A percentile compares a stretch with the other conserved stretches of the same genome.
Conservation (phyloP, 2,113 vertebrate species). For the Pygathrix nemaeus region DNA sequence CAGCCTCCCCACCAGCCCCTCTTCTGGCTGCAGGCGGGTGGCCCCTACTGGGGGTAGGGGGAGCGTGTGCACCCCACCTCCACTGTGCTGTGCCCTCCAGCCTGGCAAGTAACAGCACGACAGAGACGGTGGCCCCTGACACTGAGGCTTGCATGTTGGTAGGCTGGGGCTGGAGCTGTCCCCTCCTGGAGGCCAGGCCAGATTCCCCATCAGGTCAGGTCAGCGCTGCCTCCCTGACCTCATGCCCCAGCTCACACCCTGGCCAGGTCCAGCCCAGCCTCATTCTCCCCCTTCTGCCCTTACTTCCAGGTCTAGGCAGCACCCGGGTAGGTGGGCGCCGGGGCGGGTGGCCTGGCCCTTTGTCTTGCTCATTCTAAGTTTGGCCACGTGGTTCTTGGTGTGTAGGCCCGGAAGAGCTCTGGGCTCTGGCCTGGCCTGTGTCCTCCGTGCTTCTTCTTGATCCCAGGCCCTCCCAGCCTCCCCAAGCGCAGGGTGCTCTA, state of each 20-base stretch:
- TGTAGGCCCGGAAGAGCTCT: background rate
- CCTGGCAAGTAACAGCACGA: background rate
- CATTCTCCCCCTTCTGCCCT: background rate
- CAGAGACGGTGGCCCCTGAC: constrained; percentile 40
- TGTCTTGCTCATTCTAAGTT: constrained; percentile 53
- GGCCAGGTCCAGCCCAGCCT: background rate
- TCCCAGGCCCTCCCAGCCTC: background rate
- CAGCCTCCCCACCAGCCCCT: background rate
- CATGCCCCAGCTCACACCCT: background rate
- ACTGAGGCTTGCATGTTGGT: background rate
- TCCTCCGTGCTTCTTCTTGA: background rate
- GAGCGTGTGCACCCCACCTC: background rate
- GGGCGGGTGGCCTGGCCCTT: constrained; percentile 44
- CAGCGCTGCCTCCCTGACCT: background rate
- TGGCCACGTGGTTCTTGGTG: constrained; percentile 58
- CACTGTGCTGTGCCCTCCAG: background rate
- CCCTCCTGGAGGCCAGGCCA: background rate
- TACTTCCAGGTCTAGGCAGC: background rate
- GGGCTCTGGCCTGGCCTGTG: background rate
- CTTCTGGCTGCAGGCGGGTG: background rate
- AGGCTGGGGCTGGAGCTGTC: background rate
- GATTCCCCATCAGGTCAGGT: background rate
- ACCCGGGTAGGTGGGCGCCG: constrained; percentile 18
- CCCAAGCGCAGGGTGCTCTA: background rate
- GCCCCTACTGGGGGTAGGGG: background rate